A percentile compares a stretch with the other conserved stretches of the same genome.
These are phyloP conservation scores for Eira barbara DNA, from an alignment of 2,113 vertebrate species.

Conservation along the genomic window DNA sequence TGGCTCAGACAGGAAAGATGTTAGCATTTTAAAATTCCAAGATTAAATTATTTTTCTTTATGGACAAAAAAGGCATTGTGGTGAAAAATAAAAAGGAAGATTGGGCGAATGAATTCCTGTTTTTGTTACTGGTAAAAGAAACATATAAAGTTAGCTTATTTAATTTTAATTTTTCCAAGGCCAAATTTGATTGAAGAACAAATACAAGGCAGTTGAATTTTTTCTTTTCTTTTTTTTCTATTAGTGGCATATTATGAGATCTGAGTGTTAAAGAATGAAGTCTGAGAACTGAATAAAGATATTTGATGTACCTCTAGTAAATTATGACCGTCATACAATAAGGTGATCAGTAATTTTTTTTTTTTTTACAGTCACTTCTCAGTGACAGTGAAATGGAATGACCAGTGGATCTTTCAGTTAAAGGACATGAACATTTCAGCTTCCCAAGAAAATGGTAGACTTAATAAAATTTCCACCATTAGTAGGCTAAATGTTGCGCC, in stretches of 20 bases:
- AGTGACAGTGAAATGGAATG: background rate
- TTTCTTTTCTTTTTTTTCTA: background rate
- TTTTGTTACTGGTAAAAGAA: background rate
- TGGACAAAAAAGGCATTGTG: background rate
- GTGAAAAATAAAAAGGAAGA: background rate
- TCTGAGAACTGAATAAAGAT: background rate
- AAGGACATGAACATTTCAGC: background rate
- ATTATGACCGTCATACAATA: background rate
- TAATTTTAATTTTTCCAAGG: background rate
- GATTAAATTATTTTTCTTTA: background rate
- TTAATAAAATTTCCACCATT: background rate
- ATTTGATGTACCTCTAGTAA: background rate
- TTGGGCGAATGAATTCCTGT: background rate
- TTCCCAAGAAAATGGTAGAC: background rate
- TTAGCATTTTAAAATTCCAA: slow-evolving; percentile 13
- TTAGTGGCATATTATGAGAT: background rate
- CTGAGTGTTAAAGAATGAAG: background rate
- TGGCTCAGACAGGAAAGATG: background rate
- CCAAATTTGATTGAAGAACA: background rate
- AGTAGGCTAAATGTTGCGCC: background rate
- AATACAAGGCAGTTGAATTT: background rate
- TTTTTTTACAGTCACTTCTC: background rate
- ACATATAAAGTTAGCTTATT: background rate
- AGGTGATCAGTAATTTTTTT: background rate
- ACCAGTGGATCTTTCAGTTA: background rate